Evolutionary conservation across 2,888 invertebrate species (phyloP).

Genomic region (Orthosia cruda): DNA sequence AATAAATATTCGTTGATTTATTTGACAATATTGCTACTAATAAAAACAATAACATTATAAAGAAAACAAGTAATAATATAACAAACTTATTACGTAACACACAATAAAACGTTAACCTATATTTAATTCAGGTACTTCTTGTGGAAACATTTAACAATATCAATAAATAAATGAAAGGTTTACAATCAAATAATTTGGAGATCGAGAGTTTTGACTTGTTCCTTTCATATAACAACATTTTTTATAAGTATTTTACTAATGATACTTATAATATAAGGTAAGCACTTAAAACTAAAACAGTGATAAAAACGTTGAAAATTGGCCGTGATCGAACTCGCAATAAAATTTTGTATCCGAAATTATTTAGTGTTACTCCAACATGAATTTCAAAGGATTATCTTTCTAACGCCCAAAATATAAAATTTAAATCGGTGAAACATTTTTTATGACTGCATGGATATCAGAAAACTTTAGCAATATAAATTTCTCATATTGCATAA

Average conservation of each 20-base stretch:
- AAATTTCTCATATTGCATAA: background rate
- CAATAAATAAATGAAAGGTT: constrained; percentile 66
- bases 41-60: constrained; percentile 39
- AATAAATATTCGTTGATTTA: constrained; percentile 45
- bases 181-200: constrained; percentile 59
- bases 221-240: constrained; percentile 39
- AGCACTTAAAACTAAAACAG: constrained; percentile 34
- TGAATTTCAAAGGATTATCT: constrained; percentile 32
- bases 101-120: constrained; percentile 51
- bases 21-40: constrained; percentile 42
- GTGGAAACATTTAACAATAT: constrained; percentile 59
- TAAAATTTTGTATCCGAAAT: constrained; percentile 20
- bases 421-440: background rate
- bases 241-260: constrained; percentile 16
- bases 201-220: constrained; percentile 60
- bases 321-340: constrained; percentile 35
- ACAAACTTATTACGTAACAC: constrained; percentile 23
- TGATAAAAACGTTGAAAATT: constrained; percentile 34
- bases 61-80: constrained; percentile 41
- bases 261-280: constrained; percentile 34
- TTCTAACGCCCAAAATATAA: constrained; percentile 21
- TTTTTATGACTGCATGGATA: background rate
- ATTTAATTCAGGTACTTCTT: constrained; percentile 66
- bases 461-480: background rate
- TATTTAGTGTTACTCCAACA: constrained; percentile 12